Evolutionary conservation across 2,113 vertebrate species (phyloP).

Genomic region (Vicugna pacos): DNA sequence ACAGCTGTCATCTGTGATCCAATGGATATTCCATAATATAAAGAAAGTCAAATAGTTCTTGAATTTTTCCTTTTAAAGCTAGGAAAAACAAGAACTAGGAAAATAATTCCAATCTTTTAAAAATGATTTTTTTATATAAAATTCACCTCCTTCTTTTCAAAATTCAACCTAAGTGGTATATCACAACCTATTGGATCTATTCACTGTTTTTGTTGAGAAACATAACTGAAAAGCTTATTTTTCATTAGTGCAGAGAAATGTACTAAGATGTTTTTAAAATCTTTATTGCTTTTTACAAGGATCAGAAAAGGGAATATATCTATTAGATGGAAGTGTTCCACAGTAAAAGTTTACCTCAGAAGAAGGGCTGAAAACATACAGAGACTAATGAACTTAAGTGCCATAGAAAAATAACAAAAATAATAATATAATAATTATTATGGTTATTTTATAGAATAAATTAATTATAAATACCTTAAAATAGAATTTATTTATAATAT

Average conservation of each 20-base stretch:
- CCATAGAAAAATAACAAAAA: conserved; percentile 20
- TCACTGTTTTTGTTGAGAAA: conserved; percentile 17
- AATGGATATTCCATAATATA: conserved; percentile 18
- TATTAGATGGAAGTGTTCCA: conserved; percentile 43
- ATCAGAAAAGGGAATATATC: background rate
- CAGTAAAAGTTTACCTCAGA: conserved; percentile 34
- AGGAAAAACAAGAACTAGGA: conserved; percentile 44
- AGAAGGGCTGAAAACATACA: conserved; percentile 23
- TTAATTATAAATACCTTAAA: background rate
- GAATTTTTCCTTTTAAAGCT: conserved; percentile 51
- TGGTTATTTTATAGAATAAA: background rate
- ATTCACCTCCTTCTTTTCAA: conserved; percentile 5
- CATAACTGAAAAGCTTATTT: conserved; percentile 37
- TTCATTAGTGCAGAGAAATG: conserved; percentile 54
- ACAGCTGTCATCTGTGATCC: background rate
- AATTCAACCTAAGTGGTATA: background rate
- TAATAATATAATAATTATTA: background rate
- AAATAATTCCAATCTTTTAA: conserved; percentile 36
- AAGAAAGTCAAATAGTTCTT: conserved; percentile 19
- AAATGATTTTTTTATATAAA: conserved; percentile 35
- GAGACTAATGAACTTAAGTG: background rate
- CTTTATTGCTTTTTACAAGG: background rate
- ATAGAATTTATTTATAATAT: background rate
- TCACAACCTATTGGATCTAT: background rate
- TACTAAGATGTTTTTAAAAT: conserved; percentile 8